Base-by-base conservation (phyloP, 1,140 invertebrate species). In the Meloidogyne hapla region DNA sequence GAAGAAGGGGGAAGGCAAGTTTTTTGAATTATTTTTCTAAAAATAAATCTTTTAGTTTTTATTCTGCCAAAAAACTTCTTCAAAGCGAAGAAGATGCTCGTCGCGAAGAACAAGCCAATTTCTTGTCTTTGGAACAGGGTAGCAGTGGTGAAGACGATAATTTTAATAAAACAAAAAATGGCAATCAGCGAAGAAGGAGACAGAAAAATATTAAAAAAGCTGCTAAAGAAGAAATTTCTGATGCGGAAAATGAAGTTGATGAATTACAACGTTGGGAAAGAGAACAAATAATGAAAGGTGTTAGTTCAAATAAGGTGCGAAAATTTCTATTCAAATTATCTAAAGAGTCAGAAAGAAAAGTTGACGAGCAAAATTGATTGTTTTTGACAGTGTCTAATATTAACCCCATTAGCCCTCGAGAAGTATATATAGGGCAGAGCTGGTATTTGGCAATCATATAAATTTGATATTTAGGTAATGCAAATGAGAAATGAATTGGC, bases 221-320 rank as follows among this genome's bases (percentile, higher is more conserved):
- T 1, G 33, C 33, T 33, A 40, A 61, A 28, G 10, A 42, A n/a
- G 45, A 79, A 8, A 63, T 66, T 21, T 81, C 83, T 56, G 80
- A 81, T 15, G 80, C 81, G 8, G 64, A 79, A 21, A 40, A 66
- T 13, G 79, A 81, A 33, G 80, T 82, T n/a, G 80, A 81, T 18
- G 80, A 81, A 74, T 23, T 83, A 18, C 42, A 26, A 13, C 42
- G 70, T 23, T 83, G 81, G 81, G 81, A 83, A 48, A 71, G 65
- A 5, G 80, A 83, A 23, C 81, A 84, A 73, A 83, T 83, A 25
- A 42, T 77, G 1, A 81, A 82, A 61, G 81, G 77, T 66, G 82
- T 83, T 38, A 75, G 79, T 45, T 68, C 62, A 18, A 45, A 83
- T 69, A 77, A 79, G 63, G 81, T 83, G n/a, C 5, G 77, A 15